Evolutionary conservation across 2,113 vertebrate species (phyloP).

Genomic region (Brachyhypopomus occidentalis): DNA sequence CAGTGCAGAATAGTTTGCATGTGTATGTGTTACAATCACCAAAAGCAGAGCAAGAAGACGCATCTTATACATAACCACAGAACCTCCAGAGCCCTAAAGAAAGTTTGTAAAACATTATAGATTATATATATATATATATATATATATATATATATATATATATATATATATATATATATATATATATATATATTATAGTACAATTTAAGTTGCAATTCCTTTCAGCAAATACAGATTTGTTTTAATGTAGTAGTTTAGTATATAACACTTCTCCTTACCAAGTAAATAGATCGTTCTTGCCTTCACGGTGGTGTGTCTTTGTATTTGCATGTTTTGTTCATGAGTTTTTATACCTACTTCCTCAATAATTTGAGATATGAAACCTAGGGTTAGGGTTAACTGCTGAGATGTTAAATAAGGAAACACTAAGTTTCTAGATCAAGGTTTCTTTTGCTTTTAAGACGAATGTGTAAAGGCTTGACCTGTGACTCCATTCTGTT

Average conservation of each 20-base stretch:
- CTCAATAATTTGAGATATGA: conserved; percentile 22
- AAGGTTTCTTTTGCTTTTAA: too few relatives aligned
- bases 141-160: too few relatives aligned
- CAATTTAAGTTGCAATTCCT: background rate
- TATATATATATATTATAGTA: background rate
- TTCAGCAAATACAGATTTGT: background rate
- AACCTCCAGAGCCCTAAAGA: background rate
- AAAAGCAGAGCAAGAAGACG: conserved; percentile 10
- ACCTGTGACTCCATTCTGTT: too few relatives aligned
- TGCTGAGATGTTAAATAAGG: background rate
- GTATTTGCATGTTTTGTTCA: background rate
- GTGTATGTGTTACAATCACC: background rate
- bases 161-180: too few relatives aligned
- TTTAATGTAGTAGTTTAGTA: background rate
- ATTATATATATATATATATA: background rate
- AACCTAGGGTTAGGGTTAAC: conserved; percentile 2
- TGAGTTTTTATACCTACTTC: conserved; percentile 14
- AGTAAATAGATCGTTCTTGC: background rate
- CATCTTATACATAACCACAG: conserved; percentile 7
- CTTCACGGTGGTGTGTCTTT: background rate
- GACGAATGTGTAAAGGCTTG: too few relatives aligned
- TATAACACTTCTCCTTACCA: background rate
- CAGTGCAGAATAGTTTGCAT: conserved; percentile 19
- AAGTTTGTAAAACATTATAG: background rate
- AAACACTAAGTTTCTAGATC: background rate